A percentile compares a stretch with the other conserved stretches of the same genome.
phyloP scores from a whole-genome alignment of 2,888 invertebrate genomes.

The Stictocephala bisonia region DNA sequence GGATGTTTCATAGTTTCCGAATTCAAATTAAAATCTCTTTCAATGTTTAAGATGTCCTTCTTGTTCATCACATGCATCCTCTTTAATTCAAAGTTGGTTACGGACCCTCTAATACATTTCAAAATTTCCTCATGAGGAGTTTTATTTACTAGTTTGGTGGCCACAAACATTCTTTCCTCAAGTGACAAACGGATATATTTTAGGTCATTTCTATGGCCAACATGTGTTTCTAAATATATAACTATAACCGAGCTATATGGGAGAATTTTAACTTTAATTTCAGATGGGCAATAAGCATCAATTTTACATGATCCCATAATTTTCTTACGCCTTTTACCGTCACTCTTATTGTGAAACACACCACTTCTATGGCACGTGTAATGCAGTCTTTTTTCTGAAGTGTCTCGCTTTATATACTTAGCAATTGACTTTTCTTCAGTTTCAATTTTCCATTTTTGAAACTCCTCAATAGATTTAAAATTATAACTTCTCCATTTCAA shows the following conservation, averaged over 20 bases:
- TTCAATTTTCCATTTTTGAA: conserved; percentile 31
- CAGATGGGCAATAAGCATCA: conserved; percentile 57
- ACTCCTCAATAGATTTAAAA: conserved; percentile 3
- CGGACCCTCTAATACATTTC: conserved; percentile 25
- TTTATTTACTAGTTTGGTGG: conserved; percentile 57
- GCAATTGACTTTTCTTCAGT: not conserved
- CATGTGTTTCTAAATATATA: conserved; percentile 52
- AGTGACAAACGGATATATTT: conserved; percentile 54
- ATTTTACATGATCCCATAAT: conserved; percentile 54
- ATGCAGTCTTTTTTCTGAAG: not conserved
- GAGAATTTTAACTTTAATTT: conserved; percentile 49
- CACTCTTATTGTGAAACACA: not conserved
- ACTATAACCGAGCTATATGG: conserved; percentile 50
- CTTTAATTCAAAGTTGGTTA: conserved; percentile 48
- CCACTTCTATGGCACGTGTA: conserved; percentile 42
- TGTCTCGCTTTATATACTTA: not conserved
- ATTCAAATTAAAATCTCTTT: conserved; percentile 52
- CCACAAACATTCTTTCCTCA: conserved; percentile 54
- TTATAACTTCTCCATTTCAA: not conserved
- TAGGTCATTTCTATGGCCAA: conserved; percentile 58
- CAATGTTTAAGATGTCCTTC: conserved; percentile 59
- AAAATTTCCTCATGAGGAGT: conserved; percentile 56
- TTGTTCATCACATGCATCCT: conserved; percentile 57
- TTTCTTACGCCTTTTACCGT: conserved; percentile 41
- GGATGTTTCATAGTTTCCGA: conserved; percentile 49